Evolutionary conservation across 1,140 invertebrate species (phyloP), one percentile per base, ranked within the genome.

Genomic region (Drosophila parvula): DNA sequence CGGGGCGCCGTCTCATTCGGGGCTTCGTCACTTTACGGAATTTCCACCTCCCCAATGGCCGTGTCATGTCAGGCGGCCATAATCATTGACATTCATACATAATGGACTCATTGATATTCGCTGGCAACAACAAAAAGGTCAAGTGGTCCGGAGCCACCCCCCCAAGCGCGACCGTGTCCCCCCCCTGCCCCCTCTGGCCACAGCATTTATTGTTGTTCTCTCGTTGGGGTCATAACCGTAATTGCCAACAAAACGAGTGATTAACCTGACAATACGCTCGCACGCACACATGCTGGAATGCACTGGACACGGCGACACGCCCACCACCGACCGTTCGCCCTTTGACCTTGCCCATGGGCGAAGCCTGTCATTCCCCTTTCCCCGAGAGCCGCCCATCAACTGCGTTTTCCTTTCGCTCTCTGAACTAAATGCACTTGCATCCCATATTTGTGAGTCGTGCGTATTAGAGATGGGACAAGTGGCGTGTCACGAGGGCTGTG

Each of bases 101-200:
- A 86, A 86, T 86, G 79, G 82, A 86, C 82, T 85, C 79, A 85
- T 85, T 85, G 82, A 85, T 85, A 85, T 86, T 85, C 82, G 78
- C 75, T 69, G 79, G 74, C 74, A 77, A 48, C 82, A 67, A 85
- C 81, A 84, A 84, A 84, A 84, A 68, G 65, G 81, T 73, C 78
- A 85, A 86, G 82, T 86, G 81, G 82, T 50, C 47, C 62, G 59
- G 3, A 32, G 48, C 16, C 48, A 8, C 48, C 48, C 48, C 16
- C 53, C n/a, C n/a, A n/a, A n/a, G 43, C 14, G n/a, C 22, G 45
- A 10, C 18, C 36, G 43, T 16, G 32, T 8, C 22, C 27, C 34
- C 8, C 27, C 1, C 32, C 38, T 0, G 0, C 6, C 28, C 12
- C 18, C n/a, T 2, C 11, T 22, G 0, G 32, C 11, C n/a, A 4